Base-by-base conservation (phyloP, 1,140 invertebrate genomes). In the Dinoponera quadriceps region DNA sequence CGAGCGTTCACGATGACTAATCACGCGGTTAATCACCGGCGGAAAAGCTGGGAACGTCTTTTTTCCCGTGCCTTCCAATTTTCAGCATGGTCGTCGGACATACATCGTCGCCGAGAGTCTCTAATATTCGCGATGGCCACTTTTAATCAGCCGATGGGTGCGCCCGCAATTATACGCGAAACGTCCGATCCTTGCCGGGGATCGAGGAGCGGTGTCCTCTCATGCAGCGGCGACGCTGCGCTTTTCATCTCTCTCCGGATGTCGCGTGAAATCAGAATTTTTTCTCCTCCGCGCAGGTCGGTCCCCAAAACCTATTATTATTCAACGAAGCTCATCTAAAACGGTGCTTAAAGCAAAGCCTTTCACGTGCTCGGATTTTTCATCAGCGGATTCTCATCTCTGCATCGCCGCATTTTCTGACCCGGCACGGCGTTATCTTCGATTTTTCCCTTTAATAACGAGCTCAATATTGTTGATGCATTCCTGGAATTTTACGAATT, bases 121-220 rank as follows among this genome's bases (percentile, higher is more conserved):
- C 44, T 48, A 59, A 80, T 80, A 69, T 57, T 69, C 51, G 33
- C 33, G 33, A 48, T 16, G 16, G 22, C 14, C 33, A 18, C 9
- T n/a, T 71, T 59, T 29, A 48, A 57, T 80, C n/a, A 80, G 22
- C 22, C 33, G 25, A 69, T 59, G 51, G 49, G 69, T 44, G 38
- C 22, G 51, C 27, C 57, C 59, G 57, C 22, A 71, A 48, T 80
- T 59, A 57, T 3, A n/a, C n/a, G 22, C 13, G 14, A 59, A 48
- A 57, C 49, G 4, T 71, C 57, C 18, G n/a, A 57, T 57, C 14
- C 25, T 27, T 71, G 29, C 33, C 27, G 5, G n/a, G 16, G 4
- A 66, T 38, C 16, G 18, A 9, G 3, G 33, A 22, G 1, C 14
- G 66, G n/a, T n/a, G n/a, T n/a, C n/a, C n/a, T n/a, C n/a, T n/a